These are phyloP conservation scores for Cydia fagiglandana DNA, from an alignment of 1,140 invertebrate genomes.

Conservation along the genomic window DNA sequence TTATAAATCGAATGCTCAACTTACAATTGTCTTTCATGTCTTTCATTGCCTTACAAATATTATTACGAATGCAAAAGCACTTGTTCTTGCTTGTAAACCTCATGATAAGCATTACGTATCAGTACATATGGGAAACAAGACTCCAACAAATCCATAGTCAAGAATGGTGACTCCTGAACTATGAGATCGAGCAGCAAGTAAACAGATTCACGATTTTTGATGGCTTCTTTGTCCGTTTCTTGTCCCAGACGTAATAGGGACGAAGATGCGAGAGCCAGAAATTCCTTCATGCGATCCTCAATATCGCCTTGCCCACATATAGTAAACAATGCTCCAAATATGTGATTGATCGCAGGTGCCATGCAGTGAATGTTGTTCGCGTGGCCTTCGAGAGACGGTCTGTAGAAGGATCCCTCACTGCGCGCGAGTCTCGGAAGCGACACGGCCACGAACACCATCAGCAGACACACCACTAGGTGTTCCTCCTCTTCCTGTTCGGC, in stretches of 20 bases:
- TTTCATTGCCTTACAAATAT: slow-evolving; percentile 39
- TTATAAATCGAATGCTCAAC: slow-evolving; percentile 16
- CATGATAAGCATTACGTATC: slow-evolving; percentile 97
- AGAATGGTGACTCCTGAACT: slow-evolving; percentile 97
- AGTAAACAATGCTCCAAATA: slow-evolving; percentile 97
- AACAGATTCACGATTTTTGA: slow-evolving; percentile 96
- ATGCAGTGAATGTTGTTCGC: slow-evolving; percentile 99
- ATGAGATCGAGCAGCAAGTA: slow-evolving; percentile 97
- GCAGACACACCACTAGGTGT: slow-evolving; percentile 94
- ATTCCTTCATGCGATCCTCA: slow-evolving; percentile 98
- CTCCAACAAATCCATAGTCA: slow-evolving; percentile 98
- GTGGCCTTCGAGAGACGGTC: slow-evolving; percentile 95
- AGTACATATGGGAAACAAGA: slow-evolving; percentile 99
- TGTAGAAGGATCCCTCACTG: slow-evolving; percentile 92
- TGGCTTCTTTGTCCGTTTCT: slow-evolving; percentile 96
- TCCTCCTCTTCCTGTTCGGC: slow-evolving; percentile 92
- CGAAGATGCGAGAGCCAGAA: slow-evolving; percentile 97
- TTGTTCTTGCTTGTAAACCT: slow-evolving; percentile 94
- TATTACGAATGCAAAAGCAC: slow-evolving; percentile 79
- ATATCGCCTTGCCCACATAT: slow-evolving; percentile 97
- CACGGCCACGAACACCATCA: slow-evolving; percentile 99
- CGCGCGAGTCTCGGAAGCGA: slow-evolving; percentile 97
- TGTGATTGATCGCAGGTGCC: slow-evolving; percentile 96
- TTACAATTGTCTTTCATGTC: slow-evolving; percentile 37
- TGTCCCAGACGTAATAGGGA: slow-evolving; percentile 95